Evolutionary conservation across 2,797 vertebrate genomes (phyloP), one percentile per base, ranked within the genome.

Genomic region (Semaprochilodus insignis): DNA sequence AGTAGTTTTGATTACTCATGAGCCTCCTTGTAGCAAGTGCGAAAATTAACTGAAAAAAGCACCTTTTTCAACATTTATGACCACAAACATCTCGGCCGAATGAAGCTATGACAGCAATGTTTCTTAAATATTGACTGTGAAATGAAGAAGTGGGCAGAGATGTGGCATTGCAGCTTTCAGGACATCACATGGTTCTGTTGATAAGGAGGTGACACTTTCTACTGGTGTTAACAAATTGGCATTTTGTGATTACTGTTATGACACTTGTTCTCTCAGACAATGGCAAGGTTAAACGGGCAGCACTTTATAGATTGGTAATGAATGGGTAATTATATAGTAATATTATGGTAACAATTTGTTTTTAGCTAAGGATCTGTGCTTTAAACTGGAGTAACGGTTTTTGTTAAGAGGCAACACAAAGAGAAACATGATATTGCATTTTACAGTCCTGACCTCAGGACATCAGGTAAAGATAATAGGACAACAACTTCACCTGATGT

Each of bases 61-160:
- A 59, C 36, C 19, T 79, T 83, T 81, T 87, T 67, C 52, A 76
- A 81, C 74, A 85, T 75, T 77, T 62, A 55, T 44, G 77, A 79
- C 85, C 65, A 88, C 72, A 81, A 36, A 65, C 69, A 75, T 63
- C 59, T 65, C 62, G 55, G 66, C 71, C 59, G 31, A 71, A 85
- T 80, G 77, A 78, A 84, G 79, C 80, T 63, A 83, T 72, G 75
- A 87, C 69, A 79, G 81, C 72, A 77, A 44, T 57, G 81, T 81
- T 59, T 31, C 65, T 79, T 82, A 77, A 67, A 86, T 82, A 86
- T 88, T 71, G 10, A 63, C 77, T 83, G 66, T 7, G 78, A 81
- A 88, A 90, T 88, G 82, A 89, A 90, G 89, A 91, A 90, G 87
- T 86, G 77, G 85, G 65, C 63, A 71, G 60, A 48, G 60, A 86